Evolutionary conservation across 2,888 invertebrate genomes (phyloP).

Genomic region (Coenonympha glycerion): DNA sequence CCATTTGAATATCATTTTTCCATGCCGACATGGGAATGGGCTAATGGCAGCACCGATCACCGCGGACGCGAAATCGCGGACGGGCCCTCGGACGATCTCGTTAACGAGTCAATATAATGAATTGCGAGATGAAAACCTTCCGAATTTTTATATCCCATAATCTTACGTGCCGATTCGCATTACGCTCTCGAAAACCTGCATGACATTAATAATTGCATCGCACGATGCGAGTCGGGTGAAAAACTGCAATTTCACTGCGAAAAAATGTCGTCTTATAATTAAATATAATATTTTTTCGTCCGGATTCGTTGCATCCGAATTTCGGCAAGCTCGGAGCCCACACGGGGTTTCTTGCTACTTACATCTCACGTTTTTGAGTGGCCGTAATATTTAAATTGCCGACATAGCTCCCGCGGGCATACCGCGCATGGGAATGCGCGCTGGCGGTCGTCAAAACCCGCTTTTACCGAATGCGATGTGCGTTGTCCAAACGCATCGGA

Average conservation of each 20-base stretch:
- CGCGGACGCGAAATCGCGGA: too few species aligned
- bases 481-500: slow-evolving; percentile 57
- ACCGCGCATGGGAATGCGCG: slow-evolving; percentile 72
- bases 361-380: slow-evolving; percentile 75
- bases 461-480: slow-evolving; percentile 69
- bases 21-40: slow-evolving; percentile 65
- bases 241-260: slow-evolving; percentile 68
- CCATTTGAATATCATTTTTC: slow-evolving; percentile 72
- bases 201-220: slow-evolving; percentile 61
- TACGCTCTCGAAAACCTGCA: slow-evolving; percentile 36
- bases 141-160: slow-evolving; percentile 46
- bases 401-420: slow-evolving; percentile 72
- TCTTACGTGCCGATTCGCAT: slow-evolving; percentile 46
- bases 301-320: slow-evolving; percentile 61
- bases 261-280: slow-evolving; percentile 64
- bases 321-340: slow-evolving; percentile 59
- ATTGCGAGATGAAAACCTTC: slow-evolving; percentile 19
- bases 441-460: slow-evolving; percentile 67
- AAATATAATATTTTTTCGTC: slow-evolving; percentile 47
- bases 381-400: slow-evolving; percentile 75
- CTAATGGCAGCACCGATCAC: slow-evolving; percentile 37
- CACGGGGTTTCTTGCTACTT: slow-evolving; percentile 68
- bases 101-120: slow-evolving; percentile 26
- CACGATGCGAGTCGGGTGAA: slow-evolving; percentile 30
- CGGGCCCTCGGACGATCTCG: slow-evolving; percentile 23